Base-by-base conservation (phyloP, 2,113 vertebrate species). In the Poeciliopsis prolifica region DNA sequence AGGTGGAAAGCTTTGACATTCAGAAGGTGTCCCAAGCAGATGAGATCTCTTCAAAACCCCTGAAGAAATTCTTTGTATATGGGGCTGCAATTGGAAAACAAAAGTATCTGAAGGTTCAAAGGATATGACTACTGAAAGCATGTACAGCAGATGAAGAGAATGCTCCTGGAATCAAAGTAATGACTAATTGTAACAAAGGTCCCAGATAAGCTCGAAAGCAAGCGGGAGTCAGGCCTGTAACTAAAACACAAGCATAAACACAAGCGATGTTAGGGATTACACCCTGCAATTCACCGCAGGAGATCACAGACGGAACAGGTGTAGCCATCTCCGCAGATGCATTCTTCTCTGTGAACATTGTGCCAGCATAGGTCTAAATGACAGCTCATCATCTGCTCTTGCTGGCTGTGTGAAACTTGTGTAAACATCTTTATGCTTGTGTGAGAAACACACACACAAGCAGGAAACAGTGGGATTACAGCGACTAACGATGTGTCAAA, bases 241-340 rank as follows among this genome's bases (percentile, higher is more conserved):
- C 92, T 90, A 93, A 91, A 92, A 94, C 91, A 93, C 85, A 89
- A 62, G 78, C 72, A 72, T 88, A 92, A 94, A 94, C 93, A 94
- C 72, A 44, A 88, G 80, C 75, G 85, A 90, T 86, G 90, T 89
- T 82, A 91, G 61, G 86, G 89, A 93, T 91, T 89, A 88, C 84
- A 86, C 80, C 80, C 81, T 74, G 72, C 74, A 66, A 85, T 72
- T 35, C 35, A 82, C 86, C 87, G 70, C 83, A 79, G 89, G 85
- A 85, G 86, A 87, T 62, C 58, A 70, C 76, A 79, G 83, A 75
- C 70, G 82, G 81, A 79, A 61, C 91, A 92, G 92, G 89, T 90
- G 90, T 82, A 90, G 80, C 73, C 78, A 66, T 75, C 40, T 30
- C 78, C 65, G 42, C 58, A 2, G 75, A 84, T 35, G 10, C 81